These are phyloP conservation scores for Drosophila neotestacea DNA, from an alignment of 2,888 invertebrate species.

Conservation along the genomic window DNA sequence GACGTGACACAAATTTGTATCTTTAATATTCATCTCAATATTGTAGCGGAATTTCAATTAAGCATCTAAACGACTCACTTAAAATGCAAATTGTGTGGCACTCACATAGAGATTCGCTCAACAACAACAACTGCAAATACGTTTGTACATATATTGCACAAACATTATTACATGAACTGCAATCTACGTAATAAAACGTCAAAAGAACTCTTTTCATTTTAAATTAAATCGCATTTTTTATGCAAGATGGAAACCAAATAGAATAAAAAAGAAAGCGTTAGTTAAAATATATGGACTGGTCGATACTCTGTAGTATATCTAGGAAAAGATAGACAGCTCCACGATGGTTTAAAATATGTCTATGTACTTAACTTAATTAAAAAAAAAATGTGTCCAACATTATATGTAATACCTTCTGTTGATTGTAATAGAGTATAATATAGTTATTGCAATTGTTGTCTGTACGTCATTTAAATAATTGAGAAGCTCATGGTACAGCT, in stretches of 20 bases:
- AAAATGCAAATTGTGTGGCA: constrained; percentile 74
- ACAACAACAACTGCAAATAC: constrained; percentile 22
- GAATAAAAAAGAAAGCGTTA: background rate
- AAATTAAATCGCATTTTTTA: constrained; percentile 34
- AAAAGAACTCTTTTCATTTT: constrained; percentile 41
- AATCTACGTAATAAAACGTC: constrained; percentile 24
- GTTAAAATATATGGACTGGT: constrained; percentile 28
- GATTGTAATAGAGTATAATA: no score
- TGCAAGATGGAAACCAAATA: constrained; percentile 13
- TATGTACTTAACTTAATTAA: no score
- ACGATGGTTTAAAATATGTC: no score
- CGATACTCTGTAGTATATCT: no score
- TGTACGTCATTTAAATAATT: no score
- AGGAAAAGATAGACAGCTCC: no score
- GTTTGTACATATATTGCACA: constrained; percentile 10
- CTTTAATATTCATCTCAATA: constrained; percentile 59
- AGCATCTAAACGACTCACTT: constrained; percentile 77
- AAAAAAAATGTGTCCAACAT: no score
- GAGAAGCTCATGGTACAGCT: no score
- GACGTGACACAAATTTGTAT: constrained; percentile 46
- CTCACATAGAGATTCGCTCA: constrained; percentile 53
- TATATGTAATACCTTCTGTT: no score
- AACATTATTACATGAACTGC: constrained; percentile 31
- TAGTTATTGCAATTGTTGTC: no score
- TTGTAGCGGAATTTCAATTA: constrained; percentile 66